Conservation (phyloP, 2,113 vertebrate genomes). For the Sinocyclocheilus anophthalmus region DNA sequence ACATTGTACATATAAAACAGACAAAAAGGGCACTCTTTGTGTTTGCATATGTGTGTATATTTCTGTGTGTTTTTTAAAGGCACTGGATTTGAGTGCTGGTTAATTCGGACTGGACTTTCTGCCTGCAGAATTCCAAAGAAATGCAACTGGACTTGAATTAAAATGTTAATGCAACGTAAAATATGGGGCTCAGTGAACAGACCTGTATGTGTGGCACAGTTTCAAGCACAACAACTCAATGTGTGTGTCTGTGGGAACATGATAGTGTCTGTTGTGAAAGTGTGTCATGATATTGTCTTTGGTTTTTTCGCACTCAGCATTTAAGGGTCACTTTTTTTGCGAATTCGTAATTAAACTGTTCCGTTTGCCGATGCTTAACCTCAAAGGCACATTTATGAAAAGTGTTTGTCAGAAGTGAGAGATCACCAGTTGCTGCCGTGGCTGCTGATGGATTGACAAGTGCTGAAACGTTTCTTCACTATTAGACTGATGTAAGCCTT, state of each 20-base stretch:
- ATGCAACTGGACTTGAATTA: constrained; percentile 8
- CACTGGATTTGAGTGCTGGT: background rate
- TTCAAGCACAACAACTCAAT: constrained; percentile 17
- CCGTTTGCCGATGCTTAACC: background rate
- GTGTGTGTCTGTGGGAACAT: background rate
- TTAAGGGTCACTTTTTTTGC: background rate
- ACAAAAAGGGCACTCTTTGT: constrained; percentile 2
- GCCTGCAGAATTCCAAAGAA: constrained; percentile 40
- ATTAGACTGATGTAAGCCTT: constrained; percentile 99
- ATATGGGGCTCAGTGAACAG: background rate
- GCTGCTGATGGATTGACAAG: constrained; percentile 88
- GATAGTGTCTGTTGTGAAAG: constrained; percentile 1
- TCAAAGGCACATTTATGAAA: constrained; percentile 5
- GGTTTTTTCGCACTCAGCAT: constrained; percentile 7
- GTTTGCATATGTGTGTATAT: constrained; percentile 13
- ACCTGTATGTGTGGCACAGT: background rate
- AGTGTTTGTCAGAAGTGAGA: background rate
- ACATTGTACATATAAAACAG: constrained; percentile 38
- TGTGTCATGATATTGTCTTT: constrained; percentile 22
- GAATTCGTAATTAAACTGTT: background rate
- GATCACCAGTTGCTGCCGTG: constrained; percentile 87
- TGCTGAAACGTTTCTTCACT: constrained; percentile 96
- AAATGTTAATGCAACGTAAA: constrained; percentile 15
- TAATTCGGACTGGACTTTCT: constrained; percentile 5
- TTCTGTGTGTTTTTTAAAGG: constrained; percentile 9